Evolutionary conservation across 2,888 invertebrate species (phyloP).

Genomic region (Trissolcus japonicus): DNA sequence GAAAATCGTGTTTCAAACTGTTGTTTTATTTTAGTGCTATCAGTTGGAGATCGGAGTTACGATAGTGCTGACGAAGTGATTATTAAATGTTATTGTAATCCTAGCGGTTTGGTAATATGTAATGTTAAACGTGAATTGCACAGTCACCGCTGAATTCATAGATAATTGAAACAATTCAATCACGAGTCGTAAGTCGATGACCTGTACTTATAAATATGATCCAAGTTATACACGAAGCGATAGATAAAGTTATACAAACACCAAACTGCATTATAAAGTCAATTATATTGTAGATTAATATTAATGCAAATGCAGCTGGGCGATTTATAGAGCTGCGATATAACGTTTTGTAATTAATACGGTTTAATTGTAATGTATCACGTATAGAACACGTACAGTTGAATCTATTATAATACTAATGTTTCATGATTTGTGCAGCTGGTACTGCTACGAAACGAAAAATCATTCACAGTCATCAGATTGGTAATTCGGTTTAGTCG

Average conservation of each 20-base stretch:
- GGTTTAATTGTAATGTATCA: constrained; percentile 22
- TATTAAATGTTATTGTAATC: constrained; percentile 25
- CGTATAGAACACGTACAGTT: constrained; percentile 24
- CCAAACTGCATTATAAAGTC: constrained; percentile 13
- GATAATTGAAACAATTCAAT: constrained; percentile 33
- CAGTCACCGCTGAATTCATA: constrained; percentile 28
- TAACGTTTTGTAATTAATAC: constrained; percentile 33
- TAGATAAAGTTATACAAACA: constrained; percentile 20
- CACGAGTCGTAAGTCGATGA: constrained; percentile 30
- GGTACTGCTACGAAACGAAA: background rate
- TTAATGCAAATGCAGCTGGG: constrained; percentile 20
- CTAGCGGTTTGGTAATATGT: background rate
- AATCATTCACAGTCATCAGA: background rate
- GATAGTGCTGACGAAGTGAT: constrained; percentile 19
- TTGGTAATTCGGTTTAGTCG: too few relatives aligned
- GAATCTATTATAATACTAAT: constrained; percentile 40
- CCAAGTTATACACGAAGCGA: constrained; percentile 4
- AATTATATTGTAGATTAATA: constrained; percentile 39
- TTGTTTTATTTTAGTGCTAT: background rate
- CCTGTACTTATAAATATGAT: constrained; percentile 22
- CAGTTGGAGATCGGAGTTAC: constrained; percentile 5
- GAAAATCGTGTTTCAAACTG: too few relatives aligned
- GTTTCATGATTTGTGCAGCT: constrained; percentile 23
- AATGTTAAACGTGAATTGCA: constrained; percentile 6
- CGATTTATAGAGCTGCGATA: constrained; percentile 24